phyloP scores from a whole-genome alignment of 2,888 invertebrate genomes.

The Petrolisthes manimaculis region DNA sequence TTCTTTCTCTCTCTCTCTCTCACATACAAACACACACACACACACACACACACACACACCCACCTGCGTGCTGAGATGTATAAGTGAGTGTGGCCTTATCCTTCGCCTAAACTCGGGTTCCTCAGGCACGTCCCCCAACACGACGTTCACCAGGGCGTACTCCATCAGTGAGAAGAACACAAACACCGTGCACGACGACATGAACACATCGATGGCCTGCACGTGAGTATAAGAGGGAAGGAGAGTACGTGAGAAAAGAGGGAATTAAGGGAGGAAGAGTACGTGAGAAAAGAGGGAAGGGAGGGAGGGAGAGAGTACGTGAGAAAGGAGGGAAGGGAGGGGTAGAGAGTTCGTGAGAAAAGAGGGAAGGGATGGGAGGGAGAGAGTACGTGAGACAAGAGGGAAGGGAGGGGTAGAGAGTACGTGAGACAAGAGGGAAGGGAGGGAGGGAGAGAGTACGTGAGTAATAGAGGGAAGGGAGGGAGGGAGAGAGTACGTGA shows the following conservation, averaged over 20 bases:
- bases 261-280: neutral
- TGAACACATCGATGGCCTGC: conserved; percentile 72
- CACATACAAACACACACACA: neutral
- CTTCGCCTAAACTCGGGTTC: conserved; percentile 40
- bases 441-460: neutral
- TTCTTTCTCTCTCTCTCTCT: neutral
- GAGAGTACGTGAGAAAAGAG: neutral
- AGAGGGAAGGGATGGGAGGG: neutral
- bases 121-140: conserved; percentile 68
- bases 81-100: conserved; percentile 33
- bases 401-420: neutral
- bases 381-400: neutral
- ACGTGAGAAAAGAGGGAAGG: neutral
- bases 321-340: neutral
- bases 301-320: neutral
- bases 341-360: neutral
- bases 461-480: neutral
- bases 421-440: neutral
- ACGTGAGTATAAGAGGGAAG: neutral
- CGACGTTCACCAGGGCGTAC: conserved; percentile 72
- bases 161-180: conserved; percentile 72
- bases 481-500: neutral
- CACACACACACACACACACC: neutral
- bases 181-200: conserved; percentile 72
- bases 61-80: conserved; percentile 46